Percentiles rank a stretch among this genome's conserved stretches.
phyloP scores from a whole-genome alignment of 1,140 invertebrate species.

The Trachymyrmex septentrionalis region DNA sequence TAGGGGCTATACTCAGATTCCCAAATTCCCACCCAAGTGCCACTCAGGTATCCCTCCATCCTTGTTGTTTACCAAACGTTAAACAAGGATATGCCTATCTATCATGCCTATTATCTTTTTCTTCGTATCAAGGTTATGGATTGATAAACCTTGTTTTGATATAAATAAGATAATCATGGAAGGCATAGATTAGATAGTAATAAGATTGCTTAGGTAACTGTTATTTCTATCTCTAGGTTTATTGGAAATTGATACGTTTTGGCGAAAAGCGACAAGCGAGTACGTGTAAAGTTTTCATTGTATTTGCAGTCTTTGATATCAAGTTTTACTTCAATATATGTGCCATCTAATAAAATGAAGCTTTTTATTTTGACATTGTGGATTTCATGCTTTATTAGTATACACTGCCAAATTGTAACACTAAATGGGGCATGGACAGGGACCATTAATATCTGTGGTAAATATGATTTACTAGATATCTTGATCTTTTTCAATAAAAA shows the following conservation, averaged over 20 bases:
- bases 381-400: slow-evolving; percentile 28
- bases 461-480: slow-evolving; percentile 17
- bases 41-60: too few relatives aligned
- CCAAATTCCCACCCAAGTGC: too few relatives aligned
- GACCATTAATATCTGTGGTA: slow-evolving; percentile 58
- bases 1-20: too few relatives aligned
- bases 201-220: neutral
- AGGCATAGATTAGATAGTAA: slow-evolving; percentile 5
- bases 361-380: neutral
- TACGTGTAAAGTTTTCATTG: neutral
- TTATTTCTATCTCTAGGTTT: neutral
- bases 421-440: slow-evolving; percentile 75
- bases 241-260: neutral
- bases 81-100: too few relatives aligned
- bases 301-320: neutral
- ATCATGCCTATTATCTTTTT: too few relatives aligned
- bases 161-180: neutral
- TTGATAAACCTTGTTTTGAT: too few relatives aligned
- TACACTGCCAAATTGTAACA: slow-evolving; percentile 55
- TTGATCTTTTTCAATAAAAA: slow-evolving; percentile 20
- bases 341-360: slow-evolving; percentile 20
- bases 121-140: too few relatives aligned
- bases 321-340: neutral
- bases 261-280: neutral
- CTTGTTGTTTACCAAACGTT: too few relatives aligned